phyloP scores from a whole-genome alignment of 1,140 invertebrate species.

The Bombus confusus region DNA sequence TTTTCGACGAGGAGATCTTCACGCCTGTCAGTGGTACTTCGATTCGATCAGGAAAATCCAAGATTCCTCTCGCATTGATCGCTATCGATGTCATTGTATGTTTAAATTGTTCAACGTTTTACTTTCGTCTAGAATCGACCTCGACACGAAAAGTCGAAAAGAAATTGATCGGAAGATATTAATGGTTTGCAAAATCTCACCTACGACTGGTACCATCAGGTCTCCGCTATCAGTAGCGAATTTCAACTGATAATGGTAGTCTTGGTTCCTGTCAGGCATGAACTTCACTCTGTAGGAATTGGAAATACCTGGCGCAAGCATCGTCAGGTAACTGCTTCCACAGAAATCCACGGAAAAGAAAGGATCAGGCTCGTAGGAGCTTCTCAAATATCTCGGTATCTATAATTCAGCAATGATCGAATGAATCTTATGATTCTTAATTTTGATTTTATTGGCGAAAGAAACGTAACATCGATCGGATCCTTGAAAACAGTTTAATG shows the following conservation, averaged over 20 bases:
- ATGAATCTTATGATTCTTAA: background rate
- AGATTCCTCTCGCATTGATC: conserved; percentile 77
- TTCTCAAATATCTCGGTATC: conserved; percentile 71
- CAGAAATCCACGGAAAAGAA: conserved; percentile 72
- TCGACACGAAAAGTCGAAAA: background rate
- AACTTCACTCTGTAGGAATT: conserved; percentile 74
- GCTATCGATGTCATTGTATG: conserved; percentile 62
- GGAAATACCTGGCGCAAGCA: conserved; percentile 79
- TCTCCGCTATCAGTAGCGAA: conserved; percentile 71
- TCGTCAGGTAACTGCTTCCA: conserved; percentile 63
- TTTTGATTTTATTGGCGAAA: background rate
- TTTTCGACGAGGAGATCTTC: conserved; percentile 75
- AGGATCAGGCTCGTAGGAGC: conserved; percentile 63
- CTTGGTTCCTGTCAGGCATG: conserved; percentile 69
- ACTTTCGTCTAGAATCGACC: background rate
- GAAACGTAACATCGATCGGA: background rate
- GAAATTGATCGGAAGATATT: background rate
- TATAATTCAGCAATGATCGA: conserved; percentile 35
- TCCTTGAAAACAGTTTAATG: too few relatives aligned
- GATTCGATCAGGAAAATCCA: conserved; percentile 82
- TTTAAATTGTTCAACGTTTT: background rate
- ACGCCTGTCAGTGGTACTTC: conserved; percentile 76
- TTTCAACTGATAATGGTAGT: conserved; percentile 74
- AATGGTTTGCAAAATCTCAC: conserved; percentile 43
- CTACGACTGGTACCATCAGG: conserved; percentile 73